Base-by-base conservation (phyloP, 1,140 invertebrate genomes). In the Druon quercuslanigerum region DNA sequence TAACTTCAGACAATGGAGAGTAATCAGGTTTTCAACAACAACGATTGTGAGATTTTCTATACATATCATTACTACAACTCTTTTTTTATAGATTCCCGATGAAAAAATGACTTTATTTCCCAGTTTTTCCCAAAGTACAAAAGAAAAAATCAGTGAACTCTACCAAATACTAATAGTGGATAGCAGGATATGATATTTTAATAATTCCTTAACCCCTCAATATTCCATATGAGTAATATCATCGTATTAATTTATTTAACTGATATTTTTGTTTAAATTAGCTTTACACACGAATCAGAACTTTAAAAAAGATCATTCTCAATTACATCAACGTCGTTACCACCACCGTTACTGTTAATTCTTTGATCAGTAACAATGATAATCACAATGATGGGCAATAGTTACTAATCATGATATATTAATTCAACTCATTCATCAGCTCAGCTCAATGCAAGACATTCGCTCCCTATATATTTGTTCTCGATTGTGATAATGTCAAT, bases 301-400 rank as follows among this genome's bases (percentile, higher is more conserved):
- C 75, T 70, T 72, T 82, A 82, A 77, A 82, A 82, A 82, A 78
- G 75, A 79, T 82, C 50, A 76, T 78, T 73, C 78, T 80, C 75
- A 79, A 77, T 76, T 72, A 60, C 50, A 46, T 73, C 77, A 75
- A 75, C 66, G 54, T 51, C 73, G 72, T 66, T 40, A 33, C 72
- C 19, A 51, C 46, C 25, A n/a, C 54, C 71, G 72, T n/a, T 40
- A 79, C 72, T 76, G 76, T 73, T 78, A 54, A 78, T 66, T 54
- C 66, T 33, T 33, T 75, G 77, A 73, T 79, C 81, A 72, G 57
- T 72, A 40, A 76, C 66, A 76, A 76, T 74, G 76, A 80, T 77
- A 82, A 78, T 73, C 71, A 77, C 74, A 57, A 54, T 71, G 71
- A 73, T 77, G 60, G 25, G 60, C 60, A 74, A 79, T 75, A 73